Base-by-base conservation (phyloP, 1,140 invertebrate genomes). In the Berghia stephanieae region DNA sequence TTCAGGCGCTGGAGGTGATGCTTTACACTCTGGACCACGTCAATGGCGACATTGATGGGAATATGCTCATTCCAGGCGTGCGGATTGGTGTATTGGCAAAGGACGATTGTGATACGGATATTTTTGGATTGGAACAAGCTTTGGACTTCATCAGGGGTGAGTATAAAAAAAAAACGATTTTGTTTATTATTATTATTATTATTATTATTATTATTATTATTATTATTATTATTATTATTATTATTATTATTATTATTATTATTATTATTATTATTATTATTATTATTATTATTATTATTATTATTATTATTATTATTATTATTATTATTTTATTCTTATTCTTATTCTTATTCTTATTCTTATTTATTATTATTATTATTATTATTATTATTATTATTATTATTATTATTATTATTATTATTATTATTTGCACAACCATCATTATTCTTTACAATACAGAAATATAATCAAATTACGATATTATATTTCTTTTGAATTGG, bases 81-180 rank as follows among this genome's bases (percentile, higher is more conserved):
- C 94, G 91, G 46, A 89, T 98, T 10, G 96, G 96, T 8, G 95
- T 95, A 1, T 94, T 97, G 85, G 94, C 97, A 36, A 91, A 98
- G 69, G 96, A 98, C 86, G 97, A 98, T 88, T 98, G 97, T 89
- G 96, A 98, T 90, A 95, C 96, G 89, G 96, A 98, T 86, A 98
- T 96, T 1, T 98, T 97, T 87, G 96, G 97, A 5, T 90, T 98
- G 46, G 96, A 98, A 85, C 97, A 98, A 93, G 95, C 96, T 8
- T 95, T 98, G 8, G 96, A 98, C 89, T 98, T 98, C 87, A 98
- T 98, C 78, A 96, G 98, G 94, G 96, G 96, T 98, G 90, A 92
- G 93, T 81, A n/a, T n/a, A 69, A 43, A n/a, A n/a, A n/a, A n/a
- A n/a, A n/a, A n/a, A n/a, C n/a, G n/a, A n/a, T n/a, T n/a, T n/a